Evolutionary conservation across 2,888 invertebrate species (phyloP).

Genomic region (Fissipunctia ypsillon): DNA sequence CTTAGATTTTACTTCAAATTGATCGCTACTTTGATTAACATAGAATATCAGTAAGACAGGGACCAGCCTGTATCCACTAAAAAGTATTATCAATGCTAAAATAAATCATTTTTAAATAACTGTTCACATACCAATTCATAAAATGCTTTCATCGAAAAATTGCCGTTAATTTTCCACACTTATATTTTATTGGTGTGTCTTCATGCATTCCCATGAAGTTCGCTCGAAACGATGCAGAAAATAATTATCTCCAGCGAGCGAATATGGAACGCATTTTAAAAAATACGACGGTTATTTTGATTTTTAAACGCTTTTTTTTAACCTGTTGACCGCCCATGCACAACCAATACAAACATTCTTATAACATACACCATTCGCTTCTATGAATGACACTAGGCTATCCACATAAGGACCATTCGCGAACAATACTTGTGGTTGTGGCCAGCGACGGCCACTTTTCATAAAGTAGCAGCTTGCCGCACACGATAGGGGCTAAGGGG

Average conservation of each 20-base stretch:
- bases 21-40: constrained; percentile 72
- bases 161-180: constrained; percentile 2
- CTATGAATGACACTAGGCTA: not conserved
- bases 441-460: not conserved
- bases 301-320: constrained; percentile 3
- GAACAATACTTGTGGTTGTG: not conserved
- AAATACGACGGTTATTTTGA: constrained; percentile 28
- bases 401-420: not conserved
- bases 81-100: constrained; percentile 66
- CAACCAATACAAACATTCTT: not conserved
- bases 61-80: constrained; percentile 86
- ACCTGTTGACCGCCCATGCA: constrained; percentile 13
- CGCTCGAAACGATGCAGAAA: constrained; percentile 49
- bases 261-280: constrained; percentile 25
- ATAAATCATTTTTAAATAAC: constrained; percentile 54
- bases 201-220: constrained; percentile 23
- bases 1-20: constrained; percentile 69
- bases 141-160: not conserved
- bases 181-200: constrained; percentile 39
- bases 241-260: constrained; percentile 49
- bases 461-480: not conserved
- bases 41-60: constrained; percentile 83
- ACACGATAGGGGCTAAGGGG: too few species aligned
- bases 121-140: constrained; percentile 47
- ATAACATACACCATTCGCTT: too few species aligned